Percentiles rank a stretch among this genome's conserved stretches.
Conservation (phyloP, 2,888 invertebrate species). For the Lysandra coridon region DNA sequence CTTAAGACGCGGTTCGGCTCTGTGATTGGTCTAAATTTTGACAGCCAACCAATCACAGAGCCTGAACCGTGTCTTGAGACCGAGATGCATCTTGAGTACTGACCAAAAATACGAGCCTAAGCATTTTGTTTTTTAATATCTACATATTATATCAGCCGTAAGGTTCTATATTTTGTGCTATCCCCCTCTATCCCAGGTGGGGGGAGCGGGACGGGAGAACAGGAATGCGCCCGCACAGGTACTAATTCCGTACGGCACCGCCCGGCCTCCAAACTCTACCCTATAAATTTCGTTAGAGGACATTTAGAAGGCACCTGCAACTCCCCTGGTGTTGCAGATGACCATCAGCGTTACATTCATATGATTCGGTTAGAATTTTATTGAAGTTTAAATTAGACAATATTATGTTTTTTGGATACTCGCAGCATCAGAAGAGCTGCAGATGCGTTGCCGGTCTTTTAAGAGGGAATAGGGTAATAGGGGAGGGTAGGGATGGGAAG, state of each 20-base stretch:
- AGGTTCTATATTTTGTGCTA: not conserved
- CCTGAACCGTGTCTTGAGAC: too few relatives aligned
- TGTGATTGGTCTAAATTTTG: too few relatives aligned
- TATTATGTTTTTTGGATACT: too few relatives aligned
- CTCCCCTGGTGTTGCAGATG: not conserved
- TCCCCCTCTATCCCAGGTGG: not conserved
- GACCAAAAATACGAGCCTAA: not conserved
- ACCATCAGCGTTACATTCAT: not conserved
- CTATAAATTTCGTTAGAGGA: not conserved
- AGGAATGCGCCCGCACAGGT: slow-evolving; percentile 15
- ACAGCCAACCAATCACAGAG: too few relatives aligned
- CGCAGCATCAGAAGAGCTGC: too few relatives aligned
- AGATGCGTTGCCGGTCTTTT: too few relatives aligned
- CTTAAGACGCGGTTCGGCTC: too few relatives aligned
- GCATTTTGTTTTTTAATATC: not conserved
- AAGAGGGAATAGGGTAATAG: too few relatives aligned
- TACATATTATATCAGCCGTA: not conserved
- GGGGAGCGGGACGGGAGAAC: not conserved
- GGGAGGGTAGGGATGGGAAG: too few relatives aligned
- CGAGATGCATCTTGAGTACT: too few relatives aligned
- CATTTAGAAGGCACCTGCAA: not conserved
- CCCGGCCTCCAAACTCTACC: not conserved
- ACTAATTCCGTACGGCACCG: not conserved
- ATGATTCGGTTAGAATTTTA: not conserved
- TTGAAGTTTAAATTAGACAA: not conserved